Conservation (phyloP, 2,797 vertebrate species). For the Sebastes oblongus region DNA sequence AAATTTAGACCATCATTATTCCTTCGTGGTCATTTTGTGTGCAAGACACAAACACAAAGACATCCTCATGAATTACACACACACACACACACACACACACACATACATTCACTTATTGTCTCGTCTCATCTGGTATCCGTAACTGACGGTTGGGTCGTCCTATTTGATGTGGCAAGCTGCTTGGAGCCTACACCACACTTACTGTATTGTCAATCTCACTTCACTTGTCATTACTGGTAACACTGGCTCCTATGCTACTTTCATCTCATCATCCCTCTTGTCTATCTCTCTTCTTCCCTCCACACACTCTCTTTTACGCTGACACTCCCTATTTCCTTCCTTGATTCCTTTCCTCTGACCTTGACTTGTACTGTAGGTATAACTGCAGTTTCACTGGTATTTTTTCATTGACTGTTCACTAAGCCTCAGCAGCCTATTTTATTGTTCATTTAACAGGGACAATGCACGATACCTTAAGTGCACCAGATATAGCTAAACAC, state of each 20-base stretch:
- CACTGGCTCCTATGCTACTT: not conserved
- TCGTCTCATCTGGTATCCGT: not conserved
- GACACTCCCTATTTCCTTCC: not conserved
- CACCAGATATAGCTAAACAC: not conserved
- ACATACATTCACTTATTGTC: not conserved
- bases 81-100: not conserved
- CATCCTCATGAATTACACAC: not conserved
- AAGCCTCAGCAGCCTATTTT: not conserved
- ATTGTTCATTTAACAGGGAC: not conserved
- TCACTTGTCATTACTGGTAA: not conserved
- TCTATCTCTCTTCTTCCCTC: not conserved
- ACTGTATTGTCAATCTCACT: conserved; percentile 2
- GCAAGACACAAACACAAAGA: not conserved
- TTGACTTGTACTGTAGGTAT: not conserved
- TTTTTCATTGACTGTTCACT: not conserved
- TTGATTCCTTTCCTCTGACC: not conserved
- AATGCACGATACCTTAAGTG: not conserved
- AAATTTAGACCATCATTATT: not conserved
- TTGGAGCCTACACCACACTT: conserved; percentile 2
- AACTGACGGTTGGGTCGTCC: not conserved
- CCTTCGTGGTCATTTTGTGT: not conserved
- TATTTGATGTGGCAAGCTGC: not conserved
- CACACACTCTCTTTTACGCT: not conserved
- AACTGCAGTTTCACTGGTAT: not conserved
- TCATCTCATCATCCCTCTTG: not conserved